Evolutionary conservation across 2,888 invertebrate species (phyloP).

Genomic region (Thecocarcelia acutangulata): DNA sequence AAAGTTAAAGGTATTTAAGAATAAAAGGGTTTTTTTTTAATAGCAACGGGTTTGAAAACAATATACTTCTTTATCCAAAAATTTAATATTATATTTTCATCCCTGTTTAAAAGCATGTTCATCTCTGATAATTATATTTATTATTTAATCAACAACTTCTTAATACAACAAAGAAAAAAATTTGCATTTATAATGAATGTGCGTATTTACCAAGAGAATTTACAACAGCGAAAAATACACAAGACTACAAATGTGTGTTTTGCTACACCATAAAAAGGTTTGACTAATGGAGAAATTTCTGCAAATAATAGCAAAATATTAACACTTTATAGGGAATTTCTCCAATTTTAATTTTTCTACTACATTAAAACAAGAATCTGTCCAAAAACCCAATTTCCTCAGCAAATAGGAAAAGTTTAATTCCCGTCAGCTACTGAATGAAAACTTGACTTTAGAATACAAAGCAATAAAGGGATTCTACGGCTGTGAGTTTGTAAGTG

Average conservation of each 20-base stretch:
- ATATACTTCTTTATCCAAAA: too few species aligned
- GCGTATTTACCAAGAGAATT: not conserved
- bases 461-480: constrained; percentile 17
- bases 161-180: constrained; percentile 41
- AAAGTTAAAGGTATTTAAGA: too few species aligned
- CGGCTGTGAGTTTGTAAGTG: constrained; percentile 42
- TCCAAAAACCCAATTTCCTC: constrained; percentile 75
- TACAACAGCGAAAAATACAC: constrained; percentile 30
- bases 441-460: constrained; percentile 16
- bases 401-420: not conserved
- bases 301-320: constrained; percentile 24
- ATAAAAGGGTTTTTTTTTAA: too few species aligned
- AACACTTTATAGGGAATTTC: constrained; percentile 72
- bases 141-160: constrained; percentile 24
- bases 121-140: constrained; percentile 30
- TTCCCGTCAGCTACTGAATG: not conserved
- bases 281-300: constrained; percentile 72
- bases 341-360: constrained; percentile 78
- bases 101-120: constrained; percentile 44
- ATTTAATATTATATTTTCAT: too few species aligned
- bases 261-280: constrained; percentile 79
- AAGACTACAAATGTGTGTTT: constrained; percentile 74
- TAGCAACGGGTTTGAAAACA: too few species aligned
- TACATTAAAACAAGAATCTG: constrained; percentile 81
- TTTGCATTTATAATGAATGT: constrained; percentile 11